Conservation (phyloP, 1,140 invertebrate genomes). For the Ruditapes philippinarum region DNA sequence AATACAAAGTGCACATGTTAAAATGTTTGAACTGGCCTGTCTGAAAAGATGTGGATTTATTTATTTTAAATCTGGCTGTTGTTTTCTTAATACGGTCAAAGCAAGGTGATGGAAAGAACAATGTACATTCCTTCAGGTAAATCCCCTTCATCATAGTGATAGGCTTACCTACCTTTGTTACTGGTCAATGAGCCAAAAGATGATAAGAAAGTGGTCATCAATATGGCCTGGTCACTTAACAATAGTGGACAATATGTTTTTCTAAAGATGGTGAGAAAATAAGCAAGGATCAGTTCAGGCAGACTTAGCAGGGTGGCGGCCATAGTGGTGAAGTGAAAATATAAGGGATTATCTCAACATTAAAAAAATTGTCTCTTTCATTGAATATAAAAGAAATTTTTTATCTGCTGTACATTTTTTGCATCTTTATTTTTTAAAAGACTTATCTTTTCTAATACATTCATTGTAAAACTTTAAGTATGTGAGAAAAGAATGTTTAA, state of each 20-base stretch:
- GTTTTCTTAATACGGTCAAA: no score
- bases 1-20: no score
- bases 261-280: not conserved
- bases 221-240: conserved; percentile 15
- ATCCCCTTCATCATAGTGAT: conserved; percentile 7
- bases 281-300: not conserved
- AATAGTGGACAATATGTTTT: conserved; percentile 9
- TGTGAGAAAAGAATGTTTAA: not conserved
- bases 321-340: not conserved
- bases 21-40: no score
- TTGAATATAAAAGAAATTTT: no score
- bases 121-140: conserved; percentile 25
- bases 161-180: conserved; percentile 9
- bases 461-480: not conserved
- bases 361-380: not conserved
- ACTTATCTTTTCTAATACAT: not conserved
- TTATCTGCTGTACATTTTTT: no score
- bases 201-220: conserved; percentile 14
- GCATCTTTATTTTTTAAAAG: not conserved
- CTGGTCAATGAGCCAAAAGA: not conserved
- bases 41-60: no score
- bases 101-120: not conserved
- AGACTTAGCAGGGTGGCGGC: not conserved
- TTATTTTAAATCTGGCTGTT: no score
- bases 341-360: not conserved